Base-by-base conservation (phyloP, 2,888 invertebrate genomes). In the Morpho helenor region DNA sequence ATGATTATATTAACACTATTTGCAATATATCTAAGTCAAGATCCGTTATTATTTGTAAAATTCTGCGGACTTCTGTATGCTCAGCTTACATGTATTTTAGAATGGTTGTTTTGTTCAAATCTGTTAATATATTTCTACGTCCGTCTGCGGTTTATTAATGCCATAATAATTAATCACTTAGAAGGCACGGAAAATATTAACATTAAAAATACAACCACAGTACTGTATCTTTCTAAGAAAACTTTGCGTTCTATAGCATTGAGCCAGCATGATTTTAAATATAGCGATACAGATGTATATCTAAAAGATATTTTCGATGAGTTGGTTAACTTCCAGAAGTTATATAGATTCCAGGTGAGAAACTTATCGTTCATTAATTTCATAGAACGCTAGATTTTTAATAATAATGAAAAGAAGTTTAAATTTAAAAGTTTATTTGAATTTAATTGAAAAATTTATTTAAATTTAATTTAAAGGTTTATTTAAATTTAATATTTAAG, bases 101-200 rank as follows among this genome's bases (percentile, higher is more conserved):
- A 85, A 64, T 65, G 83, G 31, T 44, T 68, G 39, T 65, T 65
- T 23, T 79, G 78, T 59, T 72, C 76, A 2, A 80, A 77, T 61
- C 56, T 76, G 8, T 59, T 82, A 0, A 49, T 70, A 10, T 77
- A 73, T 65, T 84, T 85, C 56, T 68, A 67, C 39, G 46, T 75
- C 10, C 75, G 82, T 39, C 52, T 79, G 3, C 71, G 72, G 6
- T 79, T 77, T 52, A 63, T 84, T 2, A 86, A 86, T 60, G 66
- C 71, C 7, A 75, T 84, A 3, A 70, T 85, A 40, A 64, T 61
- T 8, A 83, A 80, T 48, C 75, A 80, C 61, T 67, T 82, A 43
- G 65, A 70, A 43, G 63, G 53, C 10, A 52, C 56, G 39, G 10
- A 52, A 31, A 52, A 51, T 44, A 8, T 49, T 44, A 46, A 31